These are phyloP conservation scores for Drosophila leonis DNA, from an alignment of 2,888 invertebrate species.

Conservation along the genomic window DNA sequence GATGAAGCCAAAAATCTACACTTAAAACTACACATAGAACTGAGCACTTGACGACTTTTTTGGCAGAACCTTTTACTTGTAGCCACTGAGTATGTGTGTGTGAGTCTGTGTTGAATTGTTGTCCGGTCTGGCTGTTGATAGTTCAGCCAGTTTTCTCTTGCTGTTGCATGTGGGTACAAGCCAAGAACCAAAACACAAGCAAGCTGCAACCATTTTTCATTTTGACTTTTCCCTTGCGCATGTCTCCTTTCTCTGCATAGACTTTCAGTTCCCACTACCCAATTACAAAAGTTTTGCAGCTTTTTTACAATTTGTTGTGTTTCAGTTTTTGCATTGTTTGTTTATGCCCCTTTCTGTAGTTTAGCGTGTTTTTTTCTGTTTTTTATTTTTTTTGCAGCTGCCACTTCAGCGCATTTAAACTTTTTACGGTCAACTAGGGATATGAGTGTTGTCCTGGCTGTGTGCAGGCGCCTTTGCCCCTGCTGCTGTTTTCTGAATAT, in stretches of 20 bases:
- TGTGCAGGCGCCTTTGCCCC: background rate
- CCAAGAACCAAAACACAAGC: slow-evolving; percentile 13
- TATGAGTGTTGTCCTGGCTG: slow-evolving; percentile 37
- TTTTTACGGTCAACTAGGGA: slow-evolving; percentile 60
- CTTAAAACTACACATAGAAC: slow-evolving; percentile 32
- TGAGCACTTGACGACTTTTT: slow-evolving; percentile 23
- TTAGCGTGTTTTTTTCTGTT: slow-evolving; percentile 10
- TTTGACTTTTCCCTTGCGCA: slow-evolving; percentile 1
- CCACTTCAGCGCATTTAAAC: slow-evolving; percentile 51
- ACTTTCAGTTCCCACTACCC: slow-evolving; percentile 23
- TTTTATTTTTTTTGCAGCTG: slow-evolving; percentile 17
- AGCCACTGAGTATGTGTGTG: background rate
- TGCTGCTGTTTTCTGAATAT: background rate
- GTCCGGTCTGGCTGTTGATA: slow-evolving; percentile 10
- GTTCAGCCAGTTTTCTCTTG: slow-evolving; percentile 22
- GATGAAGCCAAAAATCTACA: slow-evolving; percentile 40
- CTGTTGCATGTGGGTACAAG: slow-evolving; percentile 19
- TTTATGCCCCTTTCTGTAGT: slow-evolving; percentile 34
- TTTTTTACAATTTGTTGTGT: slow-evolving; percentile 48
- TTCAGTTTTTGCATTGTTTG: slow-evolving; percentile 42
- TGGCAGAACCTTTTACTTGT: slow-evolving; percentile 22
- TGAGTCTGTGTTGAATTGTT: background rate
- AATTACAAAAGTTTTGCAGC: slow-evolving; percentile 51
- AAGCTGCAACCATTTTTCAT: slow-evolving; percentile 39
- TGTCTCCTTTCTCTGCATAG: background rate